Percentiles rank a stretch among this genome's conserved stretches.
Conservation (phyloP, 2,113 vertebrate species). For the Rhinichthys klamathensis region DNA sequence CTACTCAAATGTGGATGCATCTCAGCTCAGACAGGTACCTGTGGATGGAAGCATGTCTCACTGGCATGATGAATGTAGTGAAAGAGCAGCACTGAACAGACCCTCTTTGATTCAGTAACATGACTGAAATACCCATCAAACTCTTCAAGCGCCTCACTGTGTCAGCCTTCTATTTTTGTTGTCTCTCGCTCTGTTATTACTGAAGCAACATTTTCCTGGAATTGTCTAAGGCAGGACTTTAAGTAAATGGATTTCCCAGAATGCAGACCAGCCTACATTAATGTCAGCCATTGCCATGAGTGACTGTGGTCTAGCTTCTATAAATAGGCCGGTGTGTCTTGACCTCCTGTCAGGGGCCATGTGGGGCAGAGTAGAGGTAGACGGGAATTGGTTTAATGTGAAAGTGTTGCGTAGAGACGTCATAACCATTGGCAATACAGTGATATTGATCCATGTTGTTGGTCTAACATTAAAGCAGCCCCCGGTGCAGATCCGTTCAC, state of each 20-base stretch:
- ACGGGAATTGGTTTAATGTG: too few relatives aligned
- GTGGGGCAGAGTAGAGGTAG: not conserved
- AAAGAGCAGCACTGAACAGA: not conserved
- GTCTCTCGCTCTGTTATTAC: not conserved
- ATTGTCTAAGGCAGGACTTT: not conserved
- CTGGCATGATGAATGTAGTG: not conserved
- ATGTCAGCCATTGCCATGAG: too few relatives aligned
- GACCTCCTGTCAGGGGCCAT: slow-evolving; percentile 6
- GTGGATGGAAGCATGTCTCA: not conserved
- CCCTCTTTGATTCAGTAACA: not conserved
- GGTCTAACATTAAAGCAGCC: too few relatives aligned
- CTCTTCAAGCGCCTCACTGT: not conserved
- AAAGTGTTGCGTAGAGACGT: too few relatives aligned
- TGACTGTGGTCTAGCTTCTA: not conserved
- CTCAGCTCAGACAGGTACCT: not conserved
- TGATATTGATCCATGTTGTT: too few relatives aligned
- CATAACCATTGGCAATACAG: too few relatives aligned
- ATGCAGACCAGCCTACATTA: not conserved
- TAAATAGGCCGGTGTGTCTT: not conserved
- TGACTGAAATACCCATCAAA: not conserved
- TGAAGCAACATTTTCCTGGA: slow-evolving; percentile 5
- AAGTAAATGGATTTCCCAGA: slow-evolving; percentile 24
- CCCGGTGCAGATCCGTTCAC: too few relatives aligned
- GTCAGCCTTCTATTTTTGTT: not conserved
- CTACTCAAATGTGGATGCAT: not conserved